Evolutionary conservation across 2,113 vertebrate genomes (phyloP).

Genomic region (Hypomesus transpacificus): DNA sequence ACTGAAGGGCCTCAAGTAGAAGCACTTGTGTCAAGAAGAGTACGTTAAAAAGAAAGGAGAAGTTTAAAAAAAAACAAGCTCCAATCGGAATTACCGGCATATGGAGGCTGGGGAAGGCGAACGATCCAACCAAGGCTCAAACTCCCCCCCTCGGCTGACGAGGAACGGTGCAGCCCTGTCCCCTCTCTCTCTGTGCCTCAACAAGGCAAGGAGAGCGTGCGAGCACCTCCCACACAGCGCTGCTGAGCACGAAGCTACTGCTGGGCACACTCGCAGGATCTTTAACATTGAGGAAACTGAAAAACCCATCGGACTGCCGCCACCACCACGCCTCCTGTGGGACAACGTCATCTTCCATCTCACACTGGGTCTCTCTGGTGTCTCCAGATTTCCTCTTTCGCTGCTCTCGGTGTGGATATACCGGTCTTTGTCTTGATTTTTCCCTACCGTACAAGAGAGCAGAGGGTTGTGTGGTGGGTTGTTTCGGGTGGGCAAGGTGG

Average conservation of each 20-base stretch:
- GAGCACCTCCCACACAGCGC: constrained; percentile 76
- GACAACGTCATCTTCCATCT: background rate
- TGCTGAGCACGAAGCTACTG: constrained; percentile 59
- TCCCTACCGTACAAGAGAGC: constrained; percentile 13
- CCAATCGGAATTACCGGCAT: constrained; percentile 64
- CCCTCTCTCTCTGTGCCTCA: constrained; percentile 55
- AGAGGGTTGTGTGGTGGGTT: constrained; percentile 18
- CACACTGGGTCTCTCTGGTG: constrained; percentile 12
- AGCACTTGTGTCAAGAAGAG: constrained; percentile 66
- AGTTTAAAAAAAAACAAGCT: constrained; percentile 51
- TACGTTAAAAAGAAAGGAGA: constrained; percentile 39
- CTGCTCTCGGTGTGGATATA: constrained; percentile 17
- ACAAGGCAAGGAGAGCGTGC: constrained; percentile 76
- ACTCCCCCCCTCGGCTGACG: constrained; percentile 68
- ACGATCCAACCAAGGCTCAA: constrained; percentile 58
- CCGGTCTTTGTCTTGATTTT: background rate
- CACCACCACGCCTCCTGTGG: constrained; percentile 53
- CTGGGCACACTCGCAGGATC: constrained; percentile 16
- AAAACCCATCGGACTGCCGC: constrained; percentile 8
- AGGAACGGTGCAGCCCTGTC: constrained; percentile 76
- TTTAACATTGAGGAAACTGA: constrained; percentile 18
- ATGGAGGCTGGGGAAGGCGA: constrained; percentile 81
- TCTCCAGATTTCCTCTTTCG: constrained; percentile 30
- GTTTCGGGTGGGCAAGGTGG: constrained; percentile 62
- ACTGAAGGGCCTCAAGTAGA: constrained; percentile 78